A percentile compares a stretch with the other conserved stretches of the same genome.
Conservation (phyloP, 64 coral and sea anemone species). For the Actinia tenebrosa region DNA sequence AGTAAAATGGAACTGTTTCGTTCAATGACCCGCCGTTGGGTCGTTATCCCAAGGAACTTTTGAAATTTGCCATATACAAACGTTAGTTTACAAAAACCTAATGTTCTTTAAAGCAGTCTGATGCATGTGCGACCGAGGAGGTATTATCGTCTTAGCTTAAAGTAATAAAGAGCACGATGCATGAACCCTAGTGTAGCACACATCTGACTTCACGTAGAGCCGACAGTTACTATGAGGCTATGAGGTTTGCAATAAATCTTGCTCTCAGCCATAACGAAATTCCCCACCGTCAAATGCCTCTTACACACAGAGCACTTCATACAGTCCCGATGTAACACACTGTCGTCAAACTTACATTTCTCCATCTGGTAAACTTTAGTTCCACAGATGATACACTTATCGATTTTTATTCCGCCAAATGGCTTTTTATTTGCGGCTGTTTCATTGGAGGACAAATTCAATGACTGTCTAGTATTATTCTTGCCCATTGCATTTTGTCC, state of each 20-base stretch:
- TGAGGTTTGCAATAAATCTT: constrained; percentile 97
- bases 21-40: no score
- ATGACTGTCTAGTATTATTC: not conserved
- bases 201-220: not conserved
- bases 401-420: constrained; percentile 40
- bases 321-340: constrained; percentile 79
- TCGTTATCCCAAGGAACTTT: no score
- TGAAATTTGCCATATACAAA: no score
- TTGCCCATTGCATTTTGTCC: not conserved
- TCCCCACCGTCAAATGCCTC: constrained; percentile 87
- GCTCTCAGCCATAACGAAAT: constrained; percentile 90
- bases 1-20: no score
- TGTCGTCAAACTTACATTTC: constrained; percentile 90
- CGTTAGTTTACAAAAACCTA: no score
- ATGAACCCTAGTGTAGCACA: not conserved
- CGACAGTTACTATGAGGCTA: constrained; percentile 17
- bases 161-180: not conserved
- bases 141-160: not conserved
- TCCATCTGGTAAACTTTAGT: constrained; percentile 95
- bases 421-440: not conserved
- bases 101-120: no score
- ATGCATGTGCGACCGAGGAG: not conserved
- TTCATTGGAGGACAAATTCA: not conserved
- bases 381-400: constrained; percentile 85
- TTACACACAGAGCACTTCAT: constrained; percentile 90